A percentile compares a stretch with the other conserved stretches of the same genome.
Evolutionary conservation across 1,140 invertebrate genomes (phyloP).

Genomic region (Holotrichia oblita): DNA sequence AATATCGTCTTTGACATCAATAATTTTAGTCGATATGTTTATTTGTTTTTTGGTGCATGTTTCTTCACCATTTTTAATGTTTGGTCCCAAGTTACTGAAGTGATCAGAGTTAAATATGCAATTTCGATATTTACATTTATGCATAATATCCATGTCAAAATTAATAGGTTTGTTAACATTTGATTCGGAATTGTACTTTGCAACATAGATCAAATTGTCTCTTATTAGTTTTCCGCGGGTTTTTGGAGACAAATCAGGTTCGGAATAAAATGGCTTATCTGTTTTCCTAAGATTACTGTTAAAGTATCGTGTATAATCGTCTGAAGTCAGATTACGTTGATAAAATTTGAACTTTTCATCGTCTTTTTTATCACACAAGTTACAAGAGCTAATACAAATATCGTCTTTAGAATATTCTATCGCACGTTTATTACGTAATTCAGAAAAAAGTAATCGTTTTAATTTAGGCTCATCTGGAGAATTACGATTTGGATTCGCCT

Average conservation of each 20-base stretch:
- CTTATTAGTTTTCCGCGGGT: constrained; percentile 34
- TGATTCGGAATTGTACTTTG: constrained; percentile 52
- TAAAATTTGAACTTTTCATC: background rate
- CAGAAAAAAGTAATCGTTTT: constrained; percentile 17
- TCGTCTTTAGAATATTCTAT: background rate
- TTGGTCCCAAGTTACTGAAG: constrained; percentile 51
- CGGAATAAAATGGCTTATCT: constrained; percentile 52
- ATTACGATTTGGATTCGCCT: background rate
- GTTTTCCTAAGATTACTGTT: constrained; percentile 46
- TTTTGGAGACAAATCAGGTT: constrained; percentile 56
- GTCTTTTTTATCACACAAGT: background rate
- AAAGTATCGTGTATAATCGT: constrained; percentile 28
- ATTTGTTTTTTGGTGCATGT: background rate
- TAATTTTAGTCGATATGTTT: background rate
- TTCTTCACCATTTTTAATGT: constrained; percentile 40
- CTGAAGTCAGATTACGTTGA: constrained; percentile 18
- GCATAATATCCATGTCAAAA: constrained; percentile 55
- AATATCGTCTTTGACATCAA: too few relatives aligned
- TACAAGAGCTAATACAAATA: background rate
- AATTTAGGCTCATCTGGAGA: constrained; percentile 11
- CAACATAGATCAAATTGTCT: constrained; percentile 45
- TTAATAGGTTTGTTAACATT: constrained; percentile 47
- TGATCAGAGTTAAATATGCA: constrained; percentile 60
- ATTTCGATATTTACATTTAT: constrained; percentile 59
- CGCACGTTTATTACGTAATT: background rate